Base-by-base conservation (phyloP, 30 jellyfish, hydroid and myxozoan genomes). In the Mastigias papua region DNA sequence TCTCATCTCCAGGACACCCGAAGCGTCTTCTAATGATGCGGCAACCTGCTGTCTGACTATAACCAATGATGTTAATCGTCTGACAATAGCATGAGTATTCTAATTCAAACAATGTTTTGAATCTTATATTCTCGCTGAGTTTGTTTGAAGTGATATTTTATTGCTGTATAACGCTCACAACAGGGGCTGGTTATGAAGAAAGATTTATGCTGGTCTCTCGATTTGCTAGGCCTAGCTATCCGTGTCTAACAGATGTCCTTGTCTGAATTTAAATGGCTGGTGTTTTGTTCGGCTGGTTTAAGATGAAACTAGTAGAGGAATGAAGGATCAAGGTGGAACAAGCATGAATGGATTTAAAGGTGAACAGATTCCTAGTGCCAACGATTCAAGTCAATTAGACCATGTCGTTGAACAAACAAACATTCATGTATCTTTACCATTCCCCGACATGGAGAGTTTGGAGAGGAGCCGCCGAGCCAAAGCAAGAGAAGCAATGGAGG, bases 401-500 rank as follows among this genome's bases (percentile, higher is more conserved):
- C 8, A 30, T 67, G 70, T 34, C 57, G 77, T 63, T 21, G 88
- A 58, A 58, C 74, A 72, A 34, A 26, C 75, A 32, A 77, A 77
- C 13, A 62, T 54, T 22, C 66, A 77, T 57, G 78, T 28, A 26
- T 48, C 80, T 11, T 30, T 83, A 37, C 60, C 79, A 1, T 83
- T 54, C n/a, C 92, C 92, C 62, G 66, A 83, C 75, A 69, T 71
- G 80, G 86, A 83, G 46, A 23, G 30, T 22, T 48, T 73, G 50
- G 71, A 83, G 58, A 54, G 57, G 54, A 49, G 48, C 22, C 78
- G 92, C 42, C 65, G 75, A 33, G 80, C 73, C 4, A 69, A 84
- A 31, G 34, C 92, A 10, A 72, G 92, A 31, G 80, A 49, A 9
- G 92, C 86, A 19, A 83, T 83, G 92, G 92, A 83, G 92, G 92